Conservation (phyloP, 2,113 vertebrate species). For the Phyllopteryx taeniolatus region DNA sequence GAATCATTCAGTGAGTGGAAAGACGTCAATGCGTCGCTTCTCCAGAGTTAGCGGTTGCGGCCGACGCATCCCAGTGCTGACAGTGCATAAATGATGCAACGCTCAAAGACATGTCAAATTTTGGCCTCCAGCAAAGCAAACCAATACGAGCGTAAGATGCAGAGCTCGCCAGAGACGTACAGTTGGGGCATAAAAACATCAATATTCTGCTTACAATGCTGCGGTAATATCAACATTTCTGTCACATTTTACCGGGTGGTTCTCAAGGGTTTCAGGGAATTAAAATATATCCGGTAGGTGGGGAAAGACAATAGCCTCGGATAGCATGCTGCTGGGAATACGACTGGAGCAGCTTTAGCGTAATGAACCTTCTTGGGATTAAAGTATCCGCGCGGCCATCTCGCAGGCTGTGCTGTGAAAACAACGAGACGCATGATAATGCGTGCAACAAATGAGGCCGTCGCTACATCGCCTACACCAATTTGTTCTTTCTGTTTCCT, state of each 20-base stretch:
- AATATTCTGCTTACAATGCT: slow-evolving; percentile 11
- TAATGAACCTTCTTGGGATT: slow-evolving; percentile 64
- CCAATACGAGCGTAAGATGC: slow-evolving; percentile 46
- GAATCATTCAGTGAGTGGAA: slow-evolving; percentile 30
- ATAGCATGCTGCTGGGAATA: slow-evolving; percentile 34
- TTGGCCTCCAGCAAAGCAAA: slow-evolving; percentile 51
- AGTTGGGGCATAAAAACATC: slow-evolving; percentile 28
- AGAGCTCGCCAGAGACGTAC: slow-evolving; percentile 18
- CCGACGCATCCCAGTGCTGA: slow-evolving; percentile 58
- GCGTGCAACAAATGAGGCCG: slow-evolving; percentile 38
- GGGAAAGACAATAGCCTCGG: slow-evolving; percentile 13
- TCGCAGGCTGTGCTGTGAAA: slow-evolving; percentile 39
- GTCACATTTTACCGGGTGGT: background rate
- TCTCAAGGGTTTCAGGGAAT: background rate
- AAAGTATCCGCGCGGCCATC: slow-evolving; percentile 27
- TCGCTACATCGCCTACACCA: slow-evolving; percentile 17
- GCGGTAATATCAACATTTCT: background rate
- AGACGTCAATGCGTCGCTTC: slow-evolving; percentile 57
- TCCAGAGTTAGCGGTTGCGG: slow-evolving; percentile 45
- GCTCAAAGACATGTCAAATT: slow-evolving; percentile 55
- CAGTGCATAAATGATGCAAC: slow-evolving; percentile 69
- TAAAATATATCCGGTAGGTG: background rate
- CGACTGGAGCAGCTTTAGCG: slow-evolving; percentile 35
- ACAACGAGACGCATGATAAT: slow-evolving; percentile 47
- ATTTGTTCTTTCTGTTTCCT: slow-evolving; percentile 35